phyloP scores from a whole-genome alignment of 2,888 invertebrate genomes.

The Metellina segmentata region DNA sequence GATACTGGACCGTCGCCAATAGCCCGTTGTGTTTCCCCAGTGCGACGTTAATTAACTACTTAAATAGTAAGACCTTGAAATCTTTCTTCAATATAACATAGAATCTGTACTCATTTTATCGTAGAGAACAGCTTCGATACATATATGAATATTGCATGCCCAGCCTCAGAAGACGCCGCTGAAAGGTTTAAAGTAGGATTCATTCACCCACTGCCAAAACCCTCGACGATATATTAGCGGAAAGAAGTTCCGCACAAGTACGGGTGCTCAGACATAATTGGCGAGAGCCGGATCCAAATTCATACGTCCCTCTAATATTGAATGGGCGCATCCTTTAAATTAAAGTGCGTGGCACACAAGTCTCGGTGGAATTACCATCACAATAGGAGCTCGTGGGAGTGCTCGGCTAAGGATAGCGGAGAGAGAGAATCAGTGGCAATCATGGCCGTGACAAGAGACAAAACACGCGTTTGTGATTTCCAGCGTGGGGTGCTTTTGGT shows the following conservation, averaged over 20 bases:
- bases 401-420: background rate
- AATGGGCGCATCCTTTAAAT: background rate
- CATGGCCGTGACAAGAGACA: constrained; percentile 26
- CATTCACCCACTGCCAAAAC: background rate
- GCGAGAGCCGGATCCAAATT: background rate
- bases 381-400: constrained; percentile 17
- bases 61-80: too few relatives aligned
- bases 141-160: too few relatives aligned
- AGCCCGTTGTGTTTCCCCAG: too few relatives aligned
- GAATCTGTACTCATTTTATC: too few relatives aligned
- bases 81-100: too few relatives aligned
- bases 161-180: too few relatives aligned
- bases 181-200: too few relatives aligned
- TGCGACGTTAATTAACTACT: too few relatives aligned
- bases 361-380: constrained; percentile 32
- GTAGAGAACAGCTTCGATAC: too few relatives aligned
- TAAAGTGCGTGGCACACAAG: background rate
- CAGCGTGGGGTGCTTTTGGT: constrained; percentile 2
- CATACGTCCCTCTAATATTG: background rate
- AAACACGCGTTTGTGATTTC: constrained; percentile 36
- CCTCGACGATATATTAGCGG: background rate
- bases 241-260: background rate
- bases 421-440: constrained; percentile 18
- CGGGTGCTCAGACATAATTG: background rate
- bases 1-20: too few relatives aligned